phyloP scores from a whole-genome alignment of 2,888 invertebrate species.

The Pandemis corylana region DNA sequence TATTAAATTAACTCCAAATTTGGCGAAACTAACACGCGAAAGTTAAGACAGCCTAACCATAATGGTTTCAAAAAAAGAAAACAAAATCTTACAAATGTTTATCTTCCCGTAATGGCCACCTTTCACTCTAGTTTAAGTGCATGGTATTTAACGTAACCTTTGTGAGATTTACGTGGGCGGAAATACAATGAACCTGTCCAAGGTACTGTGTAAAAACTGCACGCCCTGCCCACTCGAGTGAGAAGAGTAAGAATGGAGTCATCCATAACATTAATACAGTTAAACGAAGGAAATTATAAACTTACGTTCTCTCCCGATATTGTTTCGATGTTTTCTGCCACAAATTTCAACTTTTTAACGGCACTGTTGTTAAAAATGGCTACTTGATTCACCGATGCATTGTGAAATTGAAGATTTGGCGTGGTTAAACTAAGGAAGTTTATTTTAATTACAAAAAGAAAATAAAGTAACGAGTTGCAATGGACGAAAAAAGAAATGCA shows the following conservation, averaged over 20 bases:
- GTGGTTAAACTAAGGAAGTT: not conserved
- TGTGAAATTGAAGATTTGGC: not conserved
- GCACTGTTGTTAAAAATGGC: not conserved
- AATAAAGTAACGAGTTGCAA: constrained; percentile 17
- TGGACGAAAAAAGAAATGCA: constrained; percentile 35
- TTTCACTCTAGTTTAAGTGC: constrained; percentile 33
- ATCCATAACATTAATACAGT: constrained; percentile 44
- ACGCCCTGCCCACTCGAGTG: constrained; percentile 56
- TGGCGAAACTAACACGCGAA: constrained; percentile 23
- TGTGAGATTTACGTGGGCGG: constrained; percentile 45
- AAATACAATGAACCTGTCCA: constrained; percentile 42
- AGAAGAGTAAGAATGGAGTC: constrained; percentile 49
- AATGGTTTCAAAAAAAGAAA: constrained; percentile 1
- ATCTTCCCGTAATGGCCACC: constrained; percentile 29
- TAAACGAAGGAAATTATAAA: constrained; percentile 22
- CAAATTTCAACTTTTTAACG: constrained; percentile 4
- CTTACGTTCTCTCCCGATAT: constrained; percentile 17
- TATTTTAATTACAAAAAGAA: constrained; percentile 27
- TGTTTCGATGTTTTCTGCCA: constrained; percentile 12
- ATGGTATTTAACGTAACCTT: constrained; percentile 40
- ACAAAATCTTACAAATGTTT: constrained; percentile 33
- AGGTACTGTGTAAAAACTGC: constrained; percentile 46
- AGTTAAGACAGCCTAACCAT: not conserved
- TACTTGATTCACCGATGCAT: constrained; percentile 14
- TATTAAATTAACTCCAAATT: constrained; percentile 16